Evolutionary conservation across 2,888 invertebrate species (phyloP).

Genomic region (Eupithecia subumbrata): DNA sequence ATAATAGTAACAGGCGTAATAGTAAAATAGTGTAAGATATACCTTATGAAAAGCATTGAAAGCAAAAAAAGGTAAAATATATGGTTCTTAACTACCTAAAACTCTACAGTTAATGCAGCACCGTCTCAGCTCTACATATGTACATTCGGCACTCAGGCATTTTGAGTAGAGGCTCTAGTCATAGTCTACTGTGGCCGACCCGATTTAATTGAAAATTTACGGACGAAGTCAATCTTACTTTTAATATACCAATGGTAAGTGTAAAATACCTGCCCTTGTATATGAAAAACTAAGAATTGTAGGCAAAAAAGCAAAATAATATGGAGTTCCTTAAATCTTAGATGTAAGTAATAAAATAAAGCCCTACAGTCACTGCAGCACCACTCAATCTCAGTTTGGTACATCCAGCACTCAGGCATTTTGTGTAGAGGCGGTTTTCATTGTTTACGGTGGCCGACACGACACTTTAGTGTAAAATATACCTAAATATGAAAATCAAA

Average conservation of each 20-base stretch:
- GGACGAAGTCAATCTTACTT: too few relatives aligned
- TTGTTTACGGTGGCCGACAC: background rate
- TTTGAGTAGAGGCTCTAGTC: background rate
- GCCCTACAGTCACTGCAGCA: background rate
- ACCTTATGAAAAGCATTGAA: background rate
- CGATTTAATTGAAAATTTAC: background rate
- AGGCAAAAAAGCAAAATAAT: too few relatives aligned
- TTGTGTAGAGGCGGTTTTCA: background rate
- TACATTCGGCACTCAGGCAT: background rate
- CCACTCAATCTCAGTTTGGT: background rate
- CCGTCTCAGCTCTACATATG: background rate
- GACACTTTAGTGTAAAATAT: background rate
- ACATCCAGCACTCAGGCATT: constrained; percentile 4
- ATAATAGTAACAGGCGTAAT: too few relatives aligned
- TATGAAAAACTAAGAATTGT: background rate
- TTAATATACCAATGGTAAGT: too few relatives aligned
- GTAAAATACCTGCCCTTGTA: background rate
- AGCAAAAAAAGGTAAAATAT: background rate
- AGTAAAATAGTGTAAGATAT: background rate
- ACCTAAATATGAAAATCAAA: background rate
- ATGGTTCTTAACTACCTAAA: background rate
- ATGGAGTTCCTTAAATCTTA: too few relatives aligned
- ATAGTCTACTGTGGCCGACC: background rate
- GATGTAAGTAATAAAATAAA: background rate
- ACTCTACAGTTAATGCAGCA: background rate